Evolutionary conservation across 1,140 invertebrate species (phyloP), one percentile per base, ranked within the genome.

Genomic region (Tetraneura akinire): DNA sequence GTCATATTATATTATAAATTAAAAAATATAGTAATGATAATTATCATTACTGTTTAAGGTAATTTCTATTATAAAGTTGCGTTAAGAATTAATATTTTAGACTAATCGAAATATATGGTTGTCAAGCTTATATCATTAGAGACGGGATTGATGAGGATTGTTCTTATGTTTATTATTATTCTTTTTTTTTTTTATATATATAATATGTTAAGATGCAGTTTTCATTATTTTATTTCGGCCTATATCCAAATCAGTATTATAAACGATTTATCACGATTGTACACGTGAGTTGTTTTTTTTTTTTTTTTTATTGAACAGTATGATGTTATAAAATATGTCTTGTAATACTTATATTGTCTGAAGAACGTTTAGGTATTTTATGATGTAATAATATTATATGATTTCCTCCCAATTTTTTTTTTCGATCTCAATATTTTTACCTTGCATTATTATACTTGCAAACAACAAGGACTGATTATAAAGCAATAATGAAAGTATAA

Each of bases 401-500:
- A 55, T 74, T 55, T 76, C 71, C 71, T 32, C 70, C 14, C 16
- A 18, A 3, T 18, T 76, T 76, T 76, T 76, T 53, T 76, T 76
- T 76, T 76, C 49, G 71, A 76, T 76, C 71, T 76, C 71, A 76
- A 76, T 57, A 57, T 76, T 76, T 73, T 76, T 76, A 76, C 71
- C 21, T 76, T 76, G 71, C 71, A 76, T 76, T 76, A 76, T 76
- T 76, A 76, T 76, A 76, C 71, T 76, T 76, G 71, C 71, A 76
- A 76, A 76, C 32, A 76, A 76, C 71, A 76, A 76, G 71, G 71
- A 76, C 71, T 76, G 71, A 76, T 76, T 76, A 76, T 76, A 76
- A 76, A 76, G 71, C 71, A 76, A 76, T 76, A 76, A 76, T 57
- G 71, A 76, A 76, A 76, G 71, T 76, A 76, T 76, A 76, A 76